Percentiles rank a stretch among this genome's conserved stretches.
Conservation (phyloP, 1,140 invertebrate genomes). For the Cepaea nemoralis region DNA sequence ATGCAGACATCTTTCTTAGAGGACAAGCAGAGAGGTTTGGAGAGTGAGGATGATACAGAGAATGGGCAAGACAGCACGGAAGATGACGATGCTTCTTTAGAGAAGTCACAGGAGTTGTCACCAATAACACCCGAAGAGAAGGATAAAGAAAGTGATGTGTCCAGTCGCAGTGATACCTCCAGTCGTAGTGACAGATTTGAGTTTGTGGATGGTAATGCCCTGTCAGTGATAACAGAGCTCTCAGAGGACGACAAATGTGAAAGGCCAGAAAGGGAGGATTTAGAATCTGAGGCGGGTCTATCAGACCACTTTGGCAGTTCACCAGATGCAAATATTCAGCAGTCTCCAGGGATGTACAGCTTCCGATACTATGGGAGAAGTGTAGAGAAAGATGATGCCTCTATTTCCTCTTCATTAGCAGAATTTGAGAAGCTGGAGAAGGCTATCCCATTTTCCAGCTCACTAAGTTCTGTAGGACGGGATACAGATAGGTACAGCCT, state of each 20-base stretch:
- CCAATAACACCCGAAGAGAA: conserved; percentile 43
- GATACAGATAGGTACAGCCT: conserved; percentile 56
- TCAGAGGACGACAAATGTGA: conserved; percentile 68
- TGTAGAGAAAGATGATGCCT: conserved; percentile 70
- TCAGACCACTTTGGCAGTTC: conserved; percentile 58
- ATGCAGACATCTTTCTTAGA: conserved; percentile 57
- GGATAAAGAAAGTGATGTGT: conserved; percentile 43
- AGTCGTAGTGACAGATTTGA: conserved; percentile 64
- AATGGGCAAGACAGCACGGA: conserved; percentile 77
- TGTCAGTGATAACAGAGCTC: conserved; percentile 65
- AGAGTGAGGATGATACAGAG: conserved; percentile 74
- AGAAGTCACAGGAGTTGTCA: conserved; percentile 75
- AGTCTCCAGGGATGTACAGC: conserved; percentile 53
- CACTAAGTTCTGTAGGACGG: conserved; percentile 59
- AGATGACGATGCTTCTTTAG: not conserved
- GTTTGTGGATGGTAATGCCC: conserved; percentile 61
- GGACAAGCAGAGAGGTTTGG: conserved; percentile 15
- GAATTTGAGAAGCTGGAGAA: conserved; percentile 73
- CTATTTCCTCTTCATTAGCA: conserved; percentile 71
- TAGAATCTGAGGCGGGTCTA: conserved; percentile 55
- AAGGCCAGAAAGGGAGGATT: conserved; percentile 64
- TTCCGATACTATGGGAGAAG: conserved; percentile 70
- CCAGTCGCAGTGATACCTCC: conserved; percentile 44
- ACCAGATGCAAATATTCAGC: conserved; percentile 52
- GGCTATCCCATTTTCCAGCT: conserved; percentile 65